Evolutionary conservation across 2,113 vertebrate species (phyloP), one percentile per base, ranked within the genome.

Genomic region (Serinus canaria): DNA sequence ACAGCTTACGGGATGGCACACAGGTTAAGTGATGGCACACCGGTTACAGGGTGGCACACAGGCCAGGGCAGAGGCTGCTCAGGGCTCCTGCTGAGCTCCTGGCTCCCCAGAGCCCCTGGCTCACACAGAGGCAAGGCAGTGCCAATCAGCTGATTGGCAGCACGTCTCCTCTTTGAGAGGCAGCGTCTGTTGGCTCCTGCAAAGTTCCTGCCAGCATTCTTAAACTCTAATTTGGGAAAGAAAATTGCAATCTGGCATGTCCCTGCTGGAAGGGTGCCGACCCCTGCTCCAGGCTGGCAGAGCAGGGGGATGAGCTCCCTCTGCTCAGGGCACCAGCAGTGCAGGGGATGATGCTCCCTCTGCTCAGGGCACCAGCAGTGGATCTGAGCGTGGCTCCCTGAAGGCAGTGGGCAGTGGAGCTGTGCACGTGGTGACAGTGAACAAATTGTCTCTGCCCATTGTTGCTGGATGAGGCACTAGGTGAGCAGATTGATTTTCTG

Each of bases 91-190:
- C 64, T 0, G 9, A 80, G 64, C 74, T 83, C 59, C 73, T 44
- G 50, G 81, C 70, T 94, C 94, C 89, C 80, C 3, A 11, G 72
- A 90, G 69, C 83, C 92, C 85, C 72, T 86, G 89, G 92, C 80
- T 94, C 86, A 52, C 95, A 95, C 92, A 90, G 96, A 92, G 91
- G 95, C 92, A n/a, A 72, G 95, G 35, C 93, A 81, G 94, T 97
- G 96, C 92, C 95, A 97, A 94, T 97, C 96, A 96, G 96, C 96
- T 97, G 96, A 97, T 95, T 97, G 96, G 96, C 96, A 97, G 96
- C 96, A 13, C 87, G 91, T 87, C 79, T 69, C 92, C 94, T 95
- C 95, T 92, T 59, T 87, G 92, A 97, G 95, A 93, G 83, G 96
- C 95, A 97, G 91, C 95, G 95, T 97, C 95, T 97, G 96, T 95